phyloP scores from a whole-genome alignment of 1,140 invertebrate genomes.

The Camponotus pennsylvanicus region DNA sequence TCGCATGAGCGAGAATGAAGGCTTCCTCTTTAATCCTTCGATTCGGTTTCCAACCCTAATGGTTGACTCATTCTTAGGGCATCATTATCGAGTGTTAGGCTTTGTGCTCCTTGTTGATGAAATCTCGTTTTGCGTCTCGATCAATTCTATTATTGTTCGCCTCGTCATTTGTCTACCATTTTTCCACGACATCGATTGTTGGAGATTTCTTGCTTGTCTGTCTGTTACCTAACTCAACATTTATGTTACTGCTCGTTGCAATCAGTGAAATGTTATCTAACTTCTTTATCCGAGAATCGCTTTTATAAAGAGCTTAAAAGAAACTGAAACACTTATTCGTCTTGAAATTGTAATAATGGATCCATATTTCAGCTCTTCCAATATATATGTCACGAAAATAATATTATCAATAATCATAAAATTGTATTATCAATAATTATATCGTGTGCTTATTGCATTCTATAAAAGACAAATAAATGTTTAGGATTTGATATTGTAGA shows the following conservation, averaged over 20 bases:
- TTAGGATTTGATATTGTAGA: neutral
- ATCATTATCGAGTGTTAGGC: conserved; percentile 69
- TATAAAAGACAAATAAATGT: neutral
- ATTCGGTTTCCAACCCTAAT: conserved; percentile 24
- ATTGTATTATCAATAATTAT: conserved; percentile 27
- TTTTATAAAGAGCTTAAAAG: neutral
- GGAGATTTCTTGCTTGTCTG: neutral
- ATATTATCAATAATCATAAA: neutral
- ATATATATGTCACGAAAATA: neutral
- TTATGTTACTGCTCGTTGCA: conserved; percentile 6
- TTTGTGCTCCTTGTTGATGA: conserved; percentile 53
- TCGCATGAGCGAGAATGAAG: neutral
- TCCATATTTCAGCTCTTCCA: neutral
- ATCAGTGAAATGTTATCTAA: conserved; percentile 20
- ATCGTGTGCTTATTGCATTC: neutral
- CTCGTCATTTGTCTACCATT: conserved; percentile 51
- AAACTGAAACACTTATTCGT: neutral
- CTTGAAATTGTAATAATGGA: neutral
- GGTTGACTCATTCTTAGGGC: conserved; percentile 68
- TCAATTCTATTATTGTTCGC: conserved; percentile 44
- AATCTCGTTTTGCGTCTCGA: conserved; percentile 64
- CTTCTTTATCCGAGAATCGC: neutral
- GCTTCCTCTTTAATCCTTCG: conserved; percentile 65
- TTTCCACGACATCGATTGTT: conserved; percentile 16
- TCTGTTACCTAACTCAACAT: conserved; percentile 51